phyloP scores from a whole-genome alignment of 2,888 invertebrate genomes.

The Stenoptilia bipunctidactyla region DNA sequence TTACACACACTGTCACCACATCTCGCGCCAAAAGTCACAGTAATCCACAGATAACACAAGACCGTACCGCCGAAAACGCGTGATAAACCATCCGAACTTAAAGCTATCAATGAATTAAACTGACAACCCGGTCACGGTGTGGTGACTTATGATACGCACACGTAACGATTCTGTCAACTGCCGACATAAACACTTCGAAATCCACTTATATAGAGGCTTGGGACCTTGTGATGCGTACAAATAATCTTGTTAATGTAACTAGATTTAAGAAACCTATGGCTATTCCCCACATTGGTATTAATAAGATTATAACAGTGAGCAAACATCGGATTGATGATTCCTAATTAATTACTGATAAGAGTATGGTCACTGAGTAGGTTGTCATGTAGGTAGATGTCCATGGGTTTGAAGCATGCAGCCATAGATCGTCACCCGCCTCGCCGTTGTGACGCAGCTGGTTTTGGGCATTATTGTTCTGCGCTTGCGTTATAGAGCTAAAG shows the following conservation, averaged over 20 bases:
- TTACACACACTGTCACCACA: constrained; percentile 51
- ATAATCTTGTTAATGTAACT: constrained; percentile 84
- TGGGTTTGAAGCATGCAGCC: constrained; percentile 31
- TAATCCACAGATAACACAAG: constrained; percentile 30
- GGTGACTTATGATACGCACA: constrained; percentile 74
- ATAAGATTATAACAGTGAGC: constrained; percentile 76
- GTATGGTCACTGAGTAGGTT: constrained; percentile 76
- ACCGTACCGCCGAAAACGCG: constrained; percentile 51
- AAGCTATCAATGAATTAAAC: constrained; percentile 64
- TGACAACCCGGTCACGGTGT: constrained; percentile 74
- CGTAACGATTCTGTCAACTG: constrained; percentile 76
- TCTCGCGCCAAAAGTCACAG: constrained; percentile 17
- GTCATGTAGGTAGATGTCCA: constrained; percentile 58
- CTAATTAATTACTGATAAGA: constrained; percentile 72
- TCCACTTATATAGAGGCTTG: constrained; percentile 72
- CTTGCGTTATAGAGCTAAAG: constrained; percentile 64
- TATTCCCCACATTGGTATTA: constrained; percentile 75
- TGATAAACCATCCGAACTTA: constrained; percentile 64
- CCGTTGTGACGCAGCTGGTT: constrained; percentile 81
- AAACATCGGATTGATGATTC: constrained; percentile 72
- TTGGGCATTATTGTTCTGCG: constrained; percentile 69
- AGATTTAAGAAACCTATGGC: constrained; percentile 82
- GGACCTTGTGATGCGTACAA: constrained; percentile 71
- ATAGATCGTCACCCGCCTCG: constrained; percentile 74
- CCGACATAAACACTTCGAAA: constrained; percentile 73